Evolutionary conservation across 2,797 vertebrate species (phyloP), one percentile per base, ranked within the genome.

Genomic region (Premnoplex brunnescens): DNA sequence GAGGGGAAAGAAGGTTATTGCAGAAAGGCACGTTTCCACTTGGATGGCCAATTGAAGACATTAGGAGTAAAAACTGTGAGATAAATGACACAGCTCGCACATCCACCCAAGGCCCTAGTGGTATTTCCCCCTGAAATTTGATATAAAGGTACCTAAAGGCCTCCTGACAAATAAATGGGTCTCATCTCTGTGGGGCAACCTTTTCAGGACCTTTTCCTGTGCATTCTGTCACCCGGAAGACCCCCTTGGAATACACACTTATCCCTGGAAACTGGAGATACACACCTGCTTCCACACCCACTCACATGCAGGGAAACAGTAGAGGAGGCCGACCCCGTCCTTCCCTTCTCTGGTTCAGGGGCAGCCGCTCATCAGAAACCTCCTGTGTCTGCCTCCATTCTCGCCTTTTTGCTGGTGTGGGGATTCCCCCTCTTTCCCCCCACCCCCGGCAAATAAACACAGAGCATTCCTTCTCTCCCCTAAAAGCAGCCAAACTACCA

Each of bases 51-150:
- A 72, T 68, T 2, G 28, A 76, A 69, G 73, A 12, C 30, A 39
- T 7, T 43, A 46, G 64, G 56, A 80, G 32, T 43, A 59, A 93
- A 90, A 77, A 6, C 20, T 5, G 16, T 0, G 1, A 84, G 44
- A 56, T 28, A 59, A 55, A 28, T 44, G 16, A n/a, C 81, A 55
- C 5, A 49, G 11, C 48, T 74, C 2, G 2, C 36, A 36, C 34
- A 5, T 85, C 78, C 59, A 76, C 89, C 86, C 90, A 91, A 95
- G 92, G 75, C 56, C 66, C 74, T 84, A 84, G 85, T n/a, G 66
- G 48, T 89, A 74, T 92, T 95, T 97, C n/a, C 4, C 88, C 85
- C 80, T 71, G 89, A 93, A 94, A 91, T 93, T 85, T 92, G 59
- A 71, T 83, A 89, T 83, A 90, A 91, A 96, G 86, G 58, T 83